Evolutionary conservation across 1,140 invertebrate genomes (phyloP).

Genomic region (Mycetomoellerius zeteki): DNA sequence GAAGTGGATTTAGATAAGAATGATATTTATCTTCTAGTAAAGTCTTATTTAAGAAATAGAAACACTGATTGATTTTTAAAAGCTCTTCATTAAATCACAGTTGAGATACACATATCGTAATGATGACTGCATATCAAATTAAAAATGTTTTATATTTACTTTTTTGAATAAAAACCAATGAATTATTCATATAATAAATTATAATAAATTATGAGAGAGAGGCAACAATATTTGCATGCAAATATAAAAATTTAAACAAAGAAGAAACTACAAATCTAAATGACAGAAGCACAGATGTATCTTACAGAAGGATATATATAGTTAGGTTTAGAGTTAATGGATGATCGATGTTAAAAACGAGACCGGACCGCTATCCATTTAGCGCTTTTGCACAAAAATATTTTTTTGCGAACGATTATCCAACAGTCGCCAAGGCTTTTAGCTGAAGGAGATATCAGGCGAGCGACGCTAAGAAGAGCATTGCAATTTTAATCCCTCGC

Average conservation of each 20-base stretch:
- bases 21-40: constrained; percentile 17
- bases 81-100: not conserved
- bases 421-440: constrained; percentile 38
- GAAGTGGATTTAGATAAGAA: constrained; percentile 37
- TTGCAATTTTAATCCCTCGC: constrained; percentile 34
- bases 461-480: not conserved
- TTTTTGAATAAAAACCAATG: not conserved
- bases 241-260: not conserved
- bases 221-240: not conserved
- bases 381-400: not conserved
- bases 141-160: not conserved
- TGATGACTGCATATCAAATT: not conserved
- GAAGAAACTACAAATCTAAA: not conserved
- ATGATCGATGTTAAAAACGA: constrained; percentile 39
- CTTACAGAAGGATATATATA: not conserved
- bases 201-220: not conserved
- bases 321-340: constrained; percentile 23
- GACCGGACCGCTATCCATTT: not conserved
- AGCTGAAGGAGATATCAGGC: constrained; percentile 27
- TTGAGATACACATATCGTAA: not conserved
- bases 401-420: constrained; percentile 44
- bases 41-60: not conserved
- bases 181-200: not conserved
- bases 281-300: not conserved
- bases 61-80: not conserved